A percentile compares a stretch with the other conserved stretches of the same genome.
Evolutionary conservation across 2,113 vertebrate genomes (phyloP).

Genomic region (Paratilapia polleni): DNA sequence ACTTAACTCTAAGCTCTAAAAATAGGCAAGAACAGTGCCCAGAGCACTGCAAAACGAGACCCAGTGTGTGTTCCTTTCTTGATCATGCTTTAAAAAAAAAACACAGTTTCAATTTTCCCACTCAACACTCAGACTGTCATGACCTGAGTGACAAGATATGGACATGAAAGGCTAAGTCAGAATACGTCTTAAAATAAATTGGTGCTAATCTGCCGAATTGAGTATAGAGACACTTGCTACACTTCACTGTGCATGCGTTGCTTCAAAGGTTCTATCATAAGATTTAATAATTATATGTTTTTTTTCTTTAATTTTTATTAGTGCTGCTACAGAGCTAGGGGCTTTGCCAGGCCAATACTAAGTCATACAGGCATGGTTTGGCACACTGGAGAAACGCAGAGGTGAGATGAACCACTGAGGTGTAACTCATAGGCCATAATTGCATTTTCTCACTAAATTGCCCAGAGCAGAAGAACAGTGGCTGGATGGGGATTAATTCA

Average conservation of each 20-base stretch:
- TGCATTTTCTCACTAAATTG: slow-evolving; percentile 82
- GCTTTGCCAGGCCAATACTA: slow-evolving; percentile 22
- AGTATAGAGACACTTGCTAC: not conserved
- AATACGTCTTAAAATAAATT: slow-evolving; percentile 29
- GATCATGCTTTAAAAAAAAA: slow-evolving; percentile 4
- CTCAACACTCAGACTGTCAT: slow-evolving; percentile 5
- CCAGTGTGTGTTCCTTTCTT: slow-evolving; percentile 25
- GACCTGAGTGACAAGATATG: slow-evolving; percentile 23
- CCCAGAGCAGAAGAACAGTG: slow-evolving; percentile 74
- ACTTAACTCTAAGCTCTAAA: not conserved
- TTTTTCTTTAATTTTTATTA: slow-evolving; percentile 32
- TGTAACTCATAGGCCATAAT: slow-evolving; percentile 79
- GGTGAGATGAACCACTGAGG: slow-evolving; percentile 72
- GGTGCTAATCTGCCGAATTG: slow-evolving; percentile 35
- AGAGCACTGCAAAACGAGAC: not conserved
- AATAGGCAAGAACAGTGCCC: slow-evolving; percentile 15
- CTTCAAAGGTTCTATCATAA: slow-evolving; percentile 20
- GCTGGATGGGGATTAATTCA: slow-evolving; percentile 79
- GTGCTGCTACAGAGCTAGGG: not conserved
- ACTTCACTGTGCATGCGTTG: slow-evolving; percentile 2
- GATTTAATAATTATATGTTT: slow-evolving; percentile 10
- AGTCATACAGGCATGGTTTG: slow-evolving; percentile 43
- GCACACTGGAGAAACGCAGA: slow-evolving; percentile 49
- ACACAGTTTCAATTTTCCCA: slow-evolving; percentile 6
- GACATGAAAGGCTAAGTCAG: slow-evolving; percentile 36